A percentile compares a stretch with the other conserved stretches of the same genome.
Conservation (phyloP, 1,140 invertebrate species). For the Centruroides sculpturatus region DNA sequence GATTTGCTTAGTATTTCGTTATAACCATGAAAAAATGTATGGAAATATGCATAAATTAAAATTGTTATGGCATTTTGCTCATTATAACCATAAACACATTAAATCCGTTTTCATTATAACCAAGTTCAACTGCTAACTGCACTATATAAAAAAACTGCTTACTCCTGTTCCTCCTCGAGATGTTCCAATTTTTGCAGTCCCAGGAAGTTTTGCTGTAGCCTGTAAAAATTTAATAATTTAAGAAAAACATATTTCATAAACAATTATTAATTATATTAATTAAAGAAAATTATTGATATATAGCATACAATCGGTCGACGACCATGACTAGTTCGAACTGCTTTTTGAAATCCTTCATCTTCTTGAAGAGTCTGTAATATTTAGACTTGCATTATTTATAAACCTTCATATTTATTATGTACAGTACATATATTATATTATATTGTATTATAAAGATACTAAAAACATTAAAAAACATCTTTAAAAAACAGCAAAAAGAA, state of each 20-base stretch:
- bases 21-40: too few species aligned
- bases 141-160: slow-evolving; percentile 13
- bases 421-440: too few species aligned
- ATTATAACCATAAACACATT: too few species aligned
- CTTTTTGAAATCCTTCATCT: slow-evolving; percentile 48
- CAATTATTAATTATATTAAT: background rate
- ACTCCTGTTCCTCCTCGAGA: slow-evolving; percentile 8
- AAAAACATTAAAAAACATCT: too few species aligned
- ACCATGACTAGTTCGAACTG: slow-evolving; percentile 42
- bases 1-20: too few species aligned
- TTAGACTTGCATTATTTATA: background rate
- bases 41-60: too few species aligned
- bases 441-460: too few species aligned
- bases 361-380: slow-evolving; percentile 40
- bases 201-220: slow-evolving; percentile 13
- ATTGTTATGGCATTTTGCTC: too few species aligned
- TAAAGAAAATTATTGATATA: background rate
- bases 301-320: slow-evolving; percentile 36
- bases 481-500: too few species aligned
- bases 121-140: background rate
- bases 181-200: slow-evolving; percentile 10
- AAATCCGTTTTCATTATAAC: too few species aligned
- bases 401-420: too few species aligned
- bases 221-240: background rate
- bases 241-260: too few species aligned